Evolutionary conservation across 2,797 vertebrate species (phyloP).

Genomic region (Channa striata): DNA sequence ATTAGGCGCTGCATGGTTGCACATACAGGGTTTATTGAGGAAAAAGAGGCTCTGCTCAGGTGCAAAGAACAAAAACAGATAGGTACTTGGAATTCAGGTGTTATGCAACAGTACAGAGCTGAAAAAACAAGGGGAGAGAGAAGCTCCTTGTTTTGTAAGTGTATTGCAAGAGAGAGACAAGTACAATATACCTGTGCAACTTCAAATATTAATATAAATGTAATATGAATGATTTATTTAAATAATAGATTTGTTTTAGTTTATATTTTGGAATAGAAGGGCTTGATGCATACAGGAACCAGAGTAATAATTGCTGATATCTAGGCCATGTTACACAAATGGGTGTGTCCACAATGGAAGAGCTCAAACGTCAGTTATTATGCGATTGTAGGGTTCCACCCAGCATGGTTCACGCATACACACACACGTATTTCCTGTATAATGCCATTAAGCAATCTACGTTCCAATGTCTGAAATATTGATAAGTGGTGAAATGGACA

Average conservation of each 20-base stretch:
- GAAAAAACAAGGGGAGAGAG: constrained; percentile 38
- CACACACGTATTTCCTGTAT: constrained; percentile 61
- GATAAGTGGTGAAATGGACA: constrained; percentile 13
- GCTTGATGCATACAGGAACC: constrained; percentile 18
- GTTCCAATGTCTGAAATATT: constrained; percentile 39
- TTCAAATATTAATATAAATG: constrained; percentile 6
- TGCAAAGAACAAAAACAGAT: constrained; percentile 51
- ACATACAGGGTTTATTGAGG: constrained; percentile 59
- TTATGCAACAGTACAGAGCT: constrained; percentile 59
- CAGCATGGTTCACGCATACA: constrained; percentile 2
- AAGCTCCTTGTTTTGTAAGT: constrained; percentile 9
- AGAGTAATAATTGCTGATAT: constrained; percentile 18
- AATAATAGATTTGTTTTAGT: background rate
- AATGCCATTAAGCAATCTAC: constrained; percentile 56
- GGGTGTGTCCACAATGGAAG: constrained; percentile 54
- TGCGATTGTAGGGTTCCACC: constrained; percentile 33
- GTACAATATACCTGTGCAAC: background rate
- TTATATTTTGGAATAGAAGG: background rate
- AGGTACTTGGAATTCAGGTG: constrained; percentile 48
- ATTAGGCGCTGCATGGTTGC: constrained; percentile 81
- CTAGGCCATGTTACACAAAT: constrained; percentile 56
- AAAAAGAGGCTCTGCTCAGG: constrained; percentile 38
- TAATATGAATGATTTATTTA: background rate
- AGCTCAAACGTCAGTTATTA: constrained; percentile 50
- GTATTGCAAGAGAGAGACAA: background rate